Evolutionary conservation across 1,140 invertebrate species (phyloP).

Genomic region (Contarinia nasturtii): DNA sequence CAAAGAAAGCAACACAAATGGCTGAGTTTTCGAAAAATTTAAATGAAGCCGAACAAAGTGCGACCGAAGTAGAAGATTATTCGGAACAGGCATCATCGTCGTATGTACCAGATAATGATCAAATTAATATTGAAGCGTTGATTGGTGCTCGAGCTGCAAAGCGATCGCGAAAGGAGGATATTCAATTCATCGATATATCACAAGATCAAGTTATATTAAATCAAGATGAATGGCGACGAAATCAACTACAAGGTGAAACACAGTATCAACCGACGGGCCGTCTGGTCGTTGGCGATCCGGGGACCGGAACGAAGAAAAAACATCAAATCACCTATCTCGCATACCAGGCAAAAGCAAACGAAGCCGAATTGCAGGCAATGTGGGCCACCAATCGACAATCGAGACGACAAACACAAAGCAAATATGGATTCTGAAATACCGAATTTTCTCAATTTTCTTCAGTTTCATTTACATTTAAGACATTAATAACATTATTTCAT

Average conservation of each 20-base stretch:
- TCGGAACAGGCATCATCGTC: constrained; percentile 5
- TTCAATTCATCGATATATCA: constrained; percentile 63
- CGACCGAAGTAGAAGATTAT: constrained; percentile 2
- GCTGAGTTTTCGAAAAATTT: constrained; percentile 6
- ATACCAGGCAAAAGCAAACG: constrained; percentile 84
- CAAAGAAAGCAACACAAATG: constrained; percentile 10
- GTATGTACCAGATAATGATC: constrained; percentile 7
- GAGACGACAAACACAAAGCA: constrained; percentile 66
- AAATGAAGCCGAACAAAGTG: constrained; percentile 9
- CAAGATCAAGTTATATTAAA: constrained; percentile 65
- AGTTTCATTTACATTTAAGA: too few relatives aligned
- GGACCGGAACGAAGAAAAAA: constrained; percentile 55
- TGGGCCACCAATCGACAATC: constrained; percentile 77
- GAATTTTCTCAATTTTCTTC: too few relatives aligned
- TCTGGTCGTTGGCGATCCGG: constrained; percentile 31
- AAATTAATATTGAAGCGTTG: constrained; percentile 17
- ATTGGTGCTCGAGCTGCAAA: constrained; percentile 20
- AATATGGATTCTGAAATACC: constrained; percentile 63
- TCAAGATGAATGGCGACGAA: constrained; percentile 59
- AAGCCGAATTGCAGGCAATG: constrained; percentile 80
- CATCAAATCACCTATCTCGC: constrained; percentile 95
- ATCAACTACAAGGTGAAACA: constrained; percentile 58
- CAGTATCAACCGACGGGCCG: constrained; percentile 22
- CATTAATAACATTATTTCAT: too few relatives aligned
- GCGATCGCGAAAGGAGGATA: constrained; percentile 28